Evolutionary conservation across 2,888 invertebrate genomes (phyloP).

Genomic region (Lapara coniferarum): DNA sequence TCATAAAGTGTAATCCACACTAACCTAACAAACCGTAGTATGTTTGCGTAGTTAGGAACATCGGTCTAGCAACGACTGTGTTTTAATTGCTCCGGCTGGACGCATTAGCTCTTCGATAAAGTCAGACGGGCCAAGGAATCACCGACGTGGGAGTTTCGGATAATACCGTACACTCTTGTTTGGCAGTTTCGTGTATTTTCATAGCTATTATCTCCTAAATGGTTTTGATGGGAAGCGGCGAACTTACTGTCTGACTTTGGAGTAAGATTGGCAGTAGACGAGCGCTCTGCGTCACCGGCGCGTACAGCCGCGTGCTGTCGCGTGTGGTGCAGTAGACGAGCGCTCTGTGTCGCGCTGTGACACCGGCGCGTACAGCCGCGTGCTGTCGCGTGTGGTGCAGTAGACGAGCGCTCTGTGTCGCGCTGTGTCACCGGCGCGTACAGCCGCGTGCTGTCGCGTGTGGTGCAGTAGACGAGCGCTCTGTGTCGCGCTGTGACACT

Average conservation of each 20-base stretch:
- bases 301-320: conserved; percentile 22
- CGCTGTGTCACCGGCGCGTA: conserved; percentile 6
- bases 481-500: too few relatives aligned
- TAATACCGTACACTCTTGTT: conserved; percentile 8
- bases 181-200: conserved; percentile 19
- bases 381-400: conserved; percentile 10
- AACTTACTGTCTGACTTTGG: not conserved
- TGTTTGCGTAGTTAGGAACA: conserved; percentile 13
- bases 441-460: not conserved
- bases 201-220: conserved; percentile 20
- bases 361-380: too few relatives aligned
- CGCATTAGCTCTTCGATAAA: conserved; percentile 24
- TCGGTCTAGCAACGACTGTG: conserved; percentile 21
- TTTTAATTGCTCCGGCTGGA: conserved; percentile 21
- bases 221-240: conserved; percentile 3
- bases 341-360: too few relatives aligned
- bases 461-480: not conserved
- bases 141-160: conserved; percentile 10
- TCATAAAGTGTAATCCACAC: conserved; percentile 13
- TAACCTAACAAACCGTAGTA: conserved; percentile 13
- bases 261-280: conserved; percentile 1
- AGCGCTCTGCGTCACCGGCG: conserved; percentile 16
- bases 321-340: too few relatives aligned
- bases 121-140: conserved; percentile 21
- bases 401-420: conserved; percentile 11